Base-by-base conservation (phyloP, 2,888 invertebrate species). In the Eupithecia centaureata region DNA sequence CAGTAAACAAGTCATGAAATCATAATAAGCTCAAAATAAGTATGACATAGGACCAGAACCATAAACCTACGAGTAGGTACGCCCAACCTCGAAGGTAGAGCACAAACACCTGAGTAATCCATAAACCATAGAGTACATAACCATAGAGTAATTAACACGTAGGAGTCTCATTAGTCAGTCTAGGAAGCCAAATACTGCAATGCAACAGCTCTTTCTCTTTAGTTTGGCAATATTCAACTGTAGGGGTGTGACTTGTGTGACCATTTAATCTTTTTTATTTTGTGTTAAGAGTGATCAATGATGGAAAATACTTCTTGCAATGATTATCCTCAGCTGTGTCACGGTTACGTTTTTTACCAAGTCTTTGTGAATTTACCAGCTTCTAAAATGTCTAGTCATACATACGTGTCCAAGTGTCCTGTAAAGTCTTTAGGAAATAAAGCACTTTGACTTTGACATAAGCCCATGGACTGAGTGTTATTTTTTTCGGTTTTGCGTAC, bases 91-190 rank as follows among this genome's bases (percentile, higher is more conserved):
- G 30, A 2, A n/a, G 54, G 52, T 54, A 51, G 15, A 27, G 4
- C 54, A 30, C 30, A 30, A 56, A 56, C 54, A 56, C 54, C 54
- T 56, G 27, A 56, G 54, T 56, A 28, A 56, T 56, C n/a, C 54
- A 56, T 30, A 56, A 56, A 56, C 54, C 10, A 56, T 30, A 30
- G 54, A 56, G 54, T 28, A 56, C 54, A 28, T 18, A 30, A 56
- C 30, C 28, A 28, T 56, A 28, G 28, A 30, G 47, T 30, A 56
- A 56, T 56, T 56, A 30, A n/a, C 54, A n/a, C 54, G 54, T 56
- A 56, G 54, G 54, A 28, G 54, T 56, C n/a, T 56, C 28, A 56
- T 56, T 56, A 56, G 54, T 56, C 54, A 56, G 54, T 8, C 28
- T 56, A 56, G 27, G 28, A 27, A 56, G 54, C 30, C 8, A 4